Conservation (phyloP, 2,888 invertebrate genomes). For the Fissipunctia ypsillon region DNA sequence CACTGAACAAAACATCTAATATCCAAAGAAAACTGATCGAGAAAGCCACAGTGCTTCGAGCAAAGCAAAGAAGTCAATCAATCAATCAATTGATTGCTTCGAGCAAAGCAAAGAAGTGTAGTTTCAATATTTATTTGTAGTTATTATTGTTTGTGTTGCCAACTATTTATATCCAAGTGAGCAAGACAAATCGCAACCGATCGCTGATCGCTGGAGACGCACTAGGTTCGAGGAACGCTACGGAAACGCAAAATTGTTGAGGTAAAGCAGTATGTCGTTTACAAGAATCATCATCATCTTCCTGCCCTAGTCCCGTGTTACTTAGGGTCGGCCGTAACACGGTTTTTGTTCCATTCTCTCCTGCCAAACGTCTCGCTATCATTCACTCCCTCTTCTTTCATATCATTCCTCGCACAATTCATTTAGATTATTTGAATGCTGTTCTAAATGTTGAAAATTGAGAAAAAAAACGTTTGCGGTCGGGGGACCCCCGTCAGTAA, state of each 20-base stretch:
- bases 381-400: too few relatives aligned
- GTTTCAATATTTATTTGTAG: conserved; percentile 68
- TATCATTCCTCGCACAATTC: neutral
- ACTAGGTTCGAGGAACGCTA: conserved; percentile 59
- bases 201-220: conserved; percentile 38
- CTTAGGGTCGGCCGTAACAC: too few relatives aligned
- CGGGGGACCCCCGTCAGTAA: too few relatives aligned
- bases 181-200: conserved; percentile 68
- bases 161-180: conserved; percentile 63
- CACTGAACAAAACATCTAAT: neutral
- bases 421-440: neutral
- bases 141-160: conserved; percentile 67
- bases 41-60: conserved; percentile 27
- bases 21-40: conserved; percentile 33
- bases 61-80: conserved; percentile 38
- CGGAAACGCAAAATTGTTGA: neutral
- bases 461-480: too few relatives aligned
- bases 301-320: too few relatives aligned
- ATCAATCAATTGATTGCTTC: too few relatives aligned
- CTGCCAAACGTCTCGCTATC: too few relatives aligned
- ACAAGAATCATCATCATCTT: too few relatives aligned
- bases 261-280: too few relatives aligned
- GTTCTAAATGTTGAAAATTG: neutral
- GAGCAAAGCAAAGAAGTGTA: conserved; percentile 38
- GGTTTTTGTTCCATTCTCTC: too few relatives aligned